Evolutionary conservation across 2,113 vertebrate species (phyloP), one percentile per base, ranked within the genome.

Genomic region (Chlorocebus sabaeus): DNA sequence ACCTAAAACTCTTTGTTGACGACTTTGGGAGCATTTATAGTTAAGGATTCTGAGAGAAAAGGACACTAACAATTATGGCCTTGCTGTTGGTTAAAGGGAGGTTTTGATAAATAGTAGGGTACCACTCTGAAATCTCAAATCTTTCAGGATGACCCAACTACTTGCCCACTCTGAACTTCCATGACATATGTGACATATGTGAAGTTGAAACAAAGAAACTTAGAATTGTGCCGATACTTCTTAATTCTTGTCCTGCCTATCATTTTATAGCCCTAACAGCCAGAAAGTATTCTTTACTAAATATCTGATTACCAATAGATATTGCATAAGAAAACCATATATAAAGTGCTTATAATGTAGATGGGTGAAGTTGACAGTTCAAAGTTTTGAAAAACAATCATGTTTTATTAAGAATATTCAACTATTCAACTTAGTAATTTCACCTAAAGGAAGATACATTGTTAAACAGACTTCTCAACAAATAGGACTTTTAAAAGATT

Each of bases 361-460:
- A 64, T 83, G 45, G 38, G 73, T 89, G 52, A 95, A 86, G 16
- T 68, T 57, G 50, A 76, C 45, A 91, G 48, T 75, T 78, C 61
- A 95, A 43, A 8, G 20, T 70, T 96, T 93, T 40, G 35, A 9
- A 57, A 43, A 78, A 92, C 95, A 48, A 35, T 75, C 55, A 20
- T 68, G 52, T 90, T 94, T 95, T 80, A 86, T 82, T 96, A 97
- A 88, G 55, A 97, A 85, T 94, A 90, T 90, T 95, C 52, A 95
- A 38, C 68, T 90, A 40, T 89, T 55, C 23, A 75, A 67, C 50
- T 87, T 97, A 83, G 52, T 94, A 73, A 92, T 80, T 94, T 97
- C 57, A 72, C 67, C 64, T 38, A 78, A 93, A 90, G 72, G 76
- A 86, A 97, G 80, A 86, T 38, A 76, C 25, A 86, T 68, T 95